phyloP scores from a whole-genome alignment of 2,888 invertebrate species.

The Synanthedon vespiformis region DNA sequence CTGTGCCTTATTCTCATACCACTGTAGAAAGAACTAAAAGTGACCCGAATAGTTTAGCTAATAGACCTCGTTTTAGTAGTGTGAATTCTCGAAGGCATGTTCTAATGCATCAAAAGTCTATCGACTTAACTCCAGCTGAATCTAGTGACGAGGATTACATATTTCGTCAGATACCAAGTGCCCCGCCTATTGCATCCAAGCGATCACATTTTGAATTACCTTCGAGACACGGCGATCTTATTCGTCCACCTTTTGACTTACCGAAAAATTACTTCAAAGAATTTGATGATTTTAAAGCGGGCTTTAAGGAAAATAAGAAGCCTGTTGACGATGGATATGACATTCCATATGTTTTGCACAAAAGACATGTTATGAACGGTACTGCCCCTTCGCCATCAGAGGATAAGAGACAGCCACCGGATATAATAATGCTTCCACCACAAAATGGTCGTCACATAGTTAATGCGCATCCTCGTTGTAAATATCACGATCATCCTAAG shows the following conservation, averaged over 20 bases:
- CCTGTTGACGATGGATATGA: slow-evolving; percentile 72
- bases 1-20: slow-evolving; percentile 73
- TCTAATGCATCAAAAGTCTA: slow-evolving; percentile 87
- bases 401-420: slow-evolving; percentile 51
- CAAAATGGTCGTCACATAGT: slow-evolving; percentile 59
- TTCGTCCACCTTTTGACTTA: slow-evolving; percentile 77
- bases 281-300: slow-evolving; percentile 70
- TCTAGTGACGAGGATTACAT: slow-evolving; percentile 87
- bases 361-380: slow-evolving; percentile 87
- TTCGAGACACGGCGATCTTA: slow-evolving; percentile 66
- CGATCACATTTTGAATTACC: slow-evolving; percentile 78
- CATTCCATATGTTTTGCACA: slow-evolving; percentile 87
- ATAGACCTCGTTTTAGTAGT: slow-evolving; percentile 78
- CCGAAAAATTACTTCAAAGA: slow-evolving; percentile 80
- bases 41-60: slow-evolving; percentile 84
- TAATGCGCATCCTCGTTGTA: slow-evolving; percentile 58
- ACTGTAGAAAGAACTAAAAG: slow-evolving; percentile 88
- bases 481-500: slow-evolving; percentile 65
- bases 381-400: slow-evolving; percentile 75
- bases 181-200: slow-evolving; percentile 78
- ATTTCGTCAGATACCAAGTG: slow-evolving; percentile 80
- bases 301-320: slow-evolving; percentile 63
- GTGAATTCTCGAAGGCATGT: slow-evolving; percentile 82
- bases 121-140: slow-evolving; percentile 86
- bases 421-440: slow-evolving; percentile 56